Conservation (phyloP, 2,797 vertebrate genomes). For the Cirrhinus molitorella region DNA sequence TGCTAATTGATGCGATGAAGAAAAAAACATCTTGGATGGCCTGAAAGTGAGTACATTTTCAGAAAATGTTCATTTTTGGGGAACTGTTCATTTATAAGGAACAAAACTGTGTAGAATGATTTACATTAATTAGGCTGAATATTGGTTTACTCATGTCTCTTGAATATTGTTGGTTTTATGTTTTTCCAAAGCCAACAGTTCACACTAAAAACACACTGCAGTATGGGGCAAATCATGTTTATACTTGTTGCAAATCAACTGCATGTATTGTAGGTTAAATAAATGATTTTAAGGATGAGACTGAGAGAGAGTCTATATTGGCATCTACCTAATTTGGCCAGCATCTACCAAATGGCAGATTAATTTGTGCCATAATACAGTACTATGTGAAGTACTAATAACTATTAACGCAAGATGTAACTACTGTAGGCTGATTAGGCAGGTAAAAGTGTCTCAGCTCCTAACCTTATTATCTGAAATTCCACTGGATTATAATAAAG, state of each 20-base stretch:
- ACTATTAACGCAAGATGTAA: not conserved
- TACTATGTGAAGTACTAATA: not conserved
- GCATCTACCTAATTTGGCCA: constrained; percentile 3
- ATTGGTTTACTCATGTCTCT: not conserved
- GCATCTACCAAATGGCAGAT: not conserved
- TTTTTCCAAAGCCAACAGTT: not conserved
- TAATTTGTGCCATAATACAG: constrained; percentile 1
- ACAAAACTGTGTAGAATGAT: not conserved
- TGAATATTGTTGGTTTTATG: not conserved
- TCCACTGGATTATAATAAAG: not conserved
- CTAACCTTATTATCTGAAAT: not conserved
- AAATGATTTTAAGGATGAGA: not conserved
- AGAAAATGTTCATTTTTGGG: not conserved
- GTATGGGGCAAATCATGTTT: not conserved
- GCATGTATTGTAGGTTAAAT: not conserved
- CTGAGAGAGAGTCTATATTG: constrained; percentile 4
- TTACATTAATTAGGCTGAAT: not conserved
- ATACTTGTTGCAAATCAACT: not conserved
- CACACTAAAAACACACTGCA: not conserved
- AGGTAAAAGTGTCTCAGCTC: constrained; percentile 4
- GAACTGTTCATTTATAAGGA: not conserved
- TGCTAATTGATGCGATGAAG: not conserved
- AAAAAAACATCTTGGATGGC: not conserved
- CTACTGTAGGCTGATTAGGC: not conserved
- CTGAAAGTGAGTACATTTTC: not conserved